These are phyloP conservation scores for Hepsetus odoe DNA, from an alignment of 2,113 vertebrate genomes.

Conservation along the genomic window DNA sequence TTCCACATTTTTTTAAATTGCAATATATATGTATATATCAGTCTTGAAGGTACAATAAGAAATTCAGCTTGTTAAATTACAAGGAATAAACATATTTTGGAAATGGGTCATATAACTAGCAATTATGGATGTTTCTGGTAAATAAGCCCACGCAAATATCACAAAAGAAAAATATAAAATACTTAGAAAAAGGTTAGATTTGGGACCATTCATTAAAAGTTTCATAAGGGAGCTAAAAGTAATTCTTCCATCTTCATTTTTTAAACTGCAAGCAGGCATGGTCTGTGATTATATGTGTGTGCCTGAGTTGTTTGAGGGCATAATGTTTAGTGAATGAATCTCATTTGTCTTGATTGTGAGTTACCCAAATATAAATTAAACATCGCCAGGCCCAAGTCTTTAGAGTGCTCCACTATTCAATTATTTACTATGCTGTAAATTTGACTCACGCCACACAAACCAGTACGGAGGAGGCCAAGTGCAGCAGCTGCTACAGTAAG, in stretches of 20 bases:
- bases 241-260: not conserved
- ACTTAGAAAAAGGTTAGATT: too few relatives aligned
- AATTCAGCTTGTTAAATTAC: too few relatives aligned
- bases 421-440: conserved; percentile 50
- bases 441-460: conserved; percentile 37
- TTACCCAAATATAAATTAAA: conserved; percentile 51
- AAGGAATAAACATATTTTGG: too few relatives aligned
- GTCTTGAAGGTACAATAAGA: too few relatives aligned
- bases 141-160: too few relatives aligned
- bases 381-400: conserved; percentile 54
- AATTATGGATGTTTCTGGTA: too few relatives aligned
- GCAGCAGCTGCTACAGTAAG: conserved; percentile 30
- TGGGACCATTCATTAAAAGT: too few relatives aligned
- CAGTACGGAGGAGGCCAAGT: conserved; percentile 14
- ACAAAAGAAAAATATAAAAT: too few relatives aligned
- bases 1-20: too few relatives aligned
- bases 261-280: not conserved
- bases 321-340: conserved; percentile 23
- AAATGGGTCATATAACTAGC: too few relatives aligned
- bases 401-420: conserved; percentile 40
- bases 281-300: not conserved
- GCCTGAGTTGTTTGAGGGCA: not conserved
- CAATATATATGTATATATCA: too few relatives aligned
- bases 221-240: not conserved
- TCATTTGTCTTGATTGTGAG: conserved; percentile 39